Percentiles rank a stretch among this genome's conserved stretches.
phyloP scores from a whole-genome alignment of 2,113 vertebrate species.

The Pipa parva region DNA sequence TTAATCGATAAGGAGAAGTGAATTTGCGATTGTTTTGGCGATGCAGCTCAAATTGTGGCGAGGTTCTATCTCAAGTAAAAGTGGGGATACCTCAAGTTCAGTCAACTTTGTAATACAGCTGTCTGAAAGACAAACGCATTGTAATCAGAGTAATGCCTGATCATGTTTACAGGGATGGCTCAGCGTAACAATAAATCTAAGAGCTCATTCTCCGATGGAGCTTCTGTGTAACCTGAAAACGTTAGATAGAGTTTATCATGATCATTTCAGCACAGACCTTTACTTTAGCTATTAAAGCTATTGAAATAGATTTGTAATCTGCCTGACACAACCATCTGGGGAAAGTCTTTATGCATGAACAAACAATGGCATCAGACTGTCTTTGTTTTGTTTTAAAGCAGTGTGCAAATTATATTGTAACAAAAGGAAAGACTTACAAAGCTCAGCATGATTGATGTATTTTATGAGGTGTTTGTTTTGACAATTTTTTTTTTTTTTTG shows the following conservation, averaged over 20 bases:
- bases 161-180: not conserved
- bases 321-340: not conserved
- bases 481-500: too few species aligned
- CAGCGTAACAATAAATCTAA: not conserved
- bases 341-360: not conserved
- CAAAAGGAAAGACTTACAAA: too few species aligned
- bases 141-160: not conserved
- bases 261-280: not conserved
- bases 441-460: too few species aligned
- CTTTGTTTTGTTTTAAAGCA: too few species aligned
- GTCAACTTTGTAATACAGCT: not conserved
- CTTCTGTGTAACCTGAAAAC: not conserved
- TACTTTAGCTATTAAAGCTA: not conserved
- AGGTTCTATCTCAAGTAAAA: not conserved
- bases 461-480: too few species aligned
- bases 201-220: not conserved
- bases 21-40: too few species aligned
- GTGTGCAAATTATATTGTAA: too few species aligned
- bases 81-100: not conserved
- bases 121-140: not conserved
- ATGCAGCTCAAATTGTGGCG: too few species aligned
- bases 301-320: not conserved
- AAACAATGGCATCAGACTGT: too few species aligned
- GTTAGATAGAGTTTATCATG: constrained; percentile 14
- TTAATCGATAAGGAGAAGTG: too few species aligned